Percentiles rank a stretch among this genome's conserved stretches.
Evolutionary conservation across 2,113 vertebrate genomes (phyloP).

Genomic region (Casuarius casuarius): DNA sequence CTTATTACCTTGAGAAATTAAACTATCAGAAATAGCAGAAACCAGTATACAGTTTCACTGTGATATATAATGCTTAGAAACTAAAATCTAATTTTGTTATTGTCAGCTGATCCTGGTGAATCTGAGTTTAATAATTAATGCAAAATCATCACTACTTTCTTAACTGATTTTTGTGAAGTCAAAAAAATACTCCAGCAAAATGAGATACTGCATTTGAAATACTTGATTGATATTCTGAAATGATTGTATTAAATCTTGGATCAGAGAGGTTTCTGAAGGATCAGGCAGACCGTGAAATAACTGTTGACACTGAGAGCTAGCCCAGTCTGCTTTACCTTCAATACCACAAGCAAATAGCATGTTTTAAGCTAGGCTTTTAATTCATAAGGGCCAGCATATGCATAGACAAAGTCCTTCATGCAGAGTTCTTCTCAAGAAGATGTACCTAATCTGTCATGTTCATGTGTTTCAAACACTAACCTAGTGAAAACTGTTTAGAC

Average conservation of each 20-base stretch:
- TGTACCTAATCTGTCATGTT: neutral
- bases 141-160: neutral
- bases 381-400: neutral
- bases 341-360: neutral
- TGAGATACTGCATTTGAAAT: neutral
- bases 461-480: neutral
- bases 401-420: neutral
- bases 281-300: neutral
- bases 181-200: neutral
- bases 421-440: neutral
- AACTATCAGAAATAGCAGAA: neutral
- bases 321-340: neutral
- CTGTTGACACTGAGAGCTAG: neutral
- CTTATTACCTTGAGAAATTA: neutral
- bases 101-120: neutral
- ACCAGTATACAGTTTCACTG: neutral
- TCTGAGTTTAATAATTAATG: neutral
- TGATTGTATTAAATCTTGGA: neutral
- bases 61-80: neutral
- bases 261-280: neutral
- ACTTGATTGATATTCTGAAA: neutral
- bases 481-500: neutral
- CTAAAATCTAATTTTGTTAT: neutral
- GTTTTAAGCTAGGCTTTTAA: neutral
- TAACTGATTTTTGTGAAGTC: neutral